Percentiles rank a stretch among this genome's conserved stretches.
These are phyloP conservation scores for Thunnus albacares DNA, from an alignment of 2,797 vertebrate species.

Conservation along the genomic window DNA sequence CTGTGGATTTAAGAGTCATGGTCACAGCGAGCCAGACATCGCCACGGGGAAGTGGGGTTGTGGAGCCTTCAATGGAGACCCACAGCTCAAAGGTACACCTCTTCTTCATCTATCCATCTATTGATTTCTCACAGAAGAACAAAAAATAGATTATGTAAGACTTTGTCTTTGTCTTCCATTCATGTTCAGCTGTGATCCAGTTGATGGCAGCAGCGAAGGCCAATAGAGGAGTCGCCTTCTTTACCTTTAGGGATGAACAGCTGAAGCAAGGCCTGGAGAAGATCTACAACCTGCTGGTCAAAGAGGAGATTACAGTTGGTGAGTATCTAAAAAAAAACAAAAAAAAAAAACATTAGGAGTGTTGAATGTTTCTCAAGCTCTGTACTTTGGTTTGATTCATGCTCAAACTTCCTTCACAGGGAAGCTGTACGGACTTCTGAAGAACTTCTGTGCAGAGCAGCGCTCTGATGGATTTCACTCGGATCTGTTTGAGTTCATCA, in stretches of 20 bases:
- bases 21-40: conserved; percentile 58
- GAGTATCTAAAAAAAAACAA: conserved; percentile 36
- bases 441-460: conserved; percentile 47
- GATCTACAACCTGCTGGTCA: conserved; percentile 66
- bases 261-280: conserved; percentile 49
- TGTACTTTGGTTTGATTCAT: fast-evolving
- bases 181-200: conserved; percentile 81
- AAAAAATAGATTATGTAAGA: too few species aligned
- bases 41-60: conserved; percentile 88
- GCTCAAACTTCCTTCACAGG: conserved; percentile 47
- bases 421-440: conserved; percentile 58
- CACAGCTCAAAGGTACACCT: conserved; percentile 83
- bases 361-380: background rate
- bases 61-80: conserved; percentile 83
- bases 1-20: conserved; percentile 73
- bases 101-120: fast-evolving
- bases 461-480: fast-evolving
- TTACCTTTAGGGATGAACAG: conserved; percentile 68
- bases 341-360: fast-evolving
- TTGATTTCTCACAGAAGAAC: background rate
- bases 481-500: conserved; percentile 72
- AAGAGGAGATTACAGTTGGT: conserved; percentile 73
- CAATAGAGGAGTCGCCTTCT: conserved; percentile 75
- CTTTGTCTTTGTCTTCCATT: background rate
- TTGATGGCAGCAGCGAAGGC: conserved; percentile 84